Percentiles rank a stretch among this genome's conserved stretches.
Evolutionary conservation across 2,113 vertebrate genomes (phyloP).

Genomic region (Ariopsis seemanni): DNA sequence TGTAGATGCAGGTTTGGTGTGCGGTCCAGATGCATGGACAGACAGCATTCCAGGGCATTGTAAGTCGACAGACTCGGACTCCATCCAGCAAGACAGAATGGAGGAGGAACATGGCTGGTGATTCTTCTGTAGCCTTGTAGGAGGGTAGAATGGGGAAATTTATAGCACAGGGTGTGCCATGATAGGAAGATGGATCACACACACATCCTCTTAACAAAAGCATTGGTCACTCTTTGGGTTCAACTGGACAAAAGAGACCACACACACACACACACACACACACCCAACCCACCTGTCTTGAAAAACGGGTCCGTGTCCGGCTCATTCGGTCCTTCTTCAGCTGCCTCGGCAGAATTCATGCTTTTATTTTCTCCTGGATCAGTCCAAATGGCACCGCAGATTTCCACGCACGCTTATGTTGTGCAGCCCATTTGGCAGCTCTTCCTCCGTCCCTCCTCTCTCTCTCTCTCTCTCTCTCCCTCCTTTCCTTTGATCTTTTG

Average conservation of each 20-base stretch:
- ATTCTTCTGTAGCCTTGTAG: conserved; percentile 20
- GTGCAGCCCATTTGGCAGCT: conserved; percentile 35
- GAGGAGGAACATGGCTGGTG: conserved; percentile 46
- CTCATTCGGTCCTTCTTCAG: conserved; percentile 81
- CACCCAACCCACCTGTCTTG: conserved; percentile 76
- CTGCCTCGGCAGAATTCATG: conserved; percentile 83
- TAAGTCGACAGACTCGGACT: neutral
- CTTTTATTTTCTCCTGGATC: neutral
- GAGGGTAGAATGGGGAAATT: neutral
- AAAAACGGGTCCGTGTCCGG: conserved; percentile 86
- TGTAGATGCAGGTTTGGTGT: neutral
- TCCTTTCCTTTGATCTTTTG: conserved; percentile 9
- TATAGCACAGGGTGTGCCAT: conserved; percentile 41
- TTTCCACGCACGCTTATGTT: conserved; percentile 12
- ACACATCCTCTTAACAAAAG: conserved; percentile 7
- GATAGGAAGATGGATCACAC: neutral
- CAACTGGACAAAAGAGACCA: conserved; percentile 12
- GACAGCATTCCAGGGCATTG: conserved; percentile 14
- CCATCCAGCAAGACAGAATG: conserved; percentile 20
- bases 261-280: conserved; percentile 5
- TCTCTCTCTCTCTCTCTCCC: neutral
- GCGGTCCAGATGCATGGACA: neutral
- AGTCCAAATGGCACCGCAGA: neutral
- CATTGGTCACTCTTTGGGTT: conserved; percentile 9
- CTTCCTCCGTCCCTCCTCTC: conserved; percentile 4